A percentile compares a stretch with the other conserved stretches of the same genome.
Evolutionary conservation across 2,888 invertebrate species (phyloP).

Genomic region (Spatulosminthurus flaviceps): DNA sequence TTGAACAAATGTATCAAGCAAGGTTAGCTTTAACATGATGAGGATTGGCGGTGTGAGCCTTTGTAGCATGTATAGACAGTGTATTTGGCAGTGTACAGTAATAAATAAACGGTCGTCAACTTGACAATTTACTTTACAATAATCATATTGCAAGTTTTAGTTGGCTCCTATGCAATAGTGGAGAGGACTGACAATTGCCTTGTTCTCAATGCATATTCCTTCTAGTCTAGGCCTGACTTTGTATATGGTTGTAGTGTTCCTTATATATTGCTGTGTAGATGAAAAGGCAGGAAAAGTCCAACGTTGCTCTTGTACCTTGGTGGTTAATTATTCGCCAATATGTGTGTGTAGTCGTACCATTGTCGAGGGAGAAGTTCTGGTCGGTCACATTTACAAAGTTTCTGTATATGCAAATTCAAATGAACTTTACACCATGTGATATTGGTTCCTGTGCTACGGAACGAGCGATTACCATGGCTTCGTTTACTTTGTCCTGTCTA

Average conservation of each 20-base stretch:
- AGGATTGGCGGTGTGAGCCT: background rate
- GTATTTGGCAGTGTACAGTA: background rate
- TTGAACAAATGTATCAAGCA: no score
- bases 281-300: background rate
- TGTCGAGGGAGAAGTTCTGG: background rate
- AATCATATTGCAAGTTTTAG: background rate
- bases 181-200: background rate
- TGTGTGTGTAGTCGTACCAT: background rate
- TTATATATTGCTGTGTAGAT: no score
- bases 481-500: background rate
- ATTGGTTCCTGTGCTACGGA: constrained; percentile 4
- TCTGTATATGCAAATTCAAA: background rate
- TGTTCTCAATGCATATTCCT: background rate
- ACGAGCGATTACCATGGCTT: background rate
- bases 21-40: no score
- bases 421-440: background rate
- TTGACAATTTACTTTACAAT: constrained; percentile 10
- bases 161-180: background rate
- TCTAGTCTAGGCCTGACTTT: background rate
- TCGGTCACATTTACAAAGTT: no score
- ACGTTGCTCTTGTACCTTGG: background rate
- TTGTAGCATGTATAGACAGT: background rate
- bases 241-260: background rate
- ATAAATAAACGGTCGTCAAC: constrained; percentile 8
- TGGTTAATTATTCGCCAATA: constrained; percentile 5